Evolutionary conservation across 2,797 vertebrate species (phyloP).

Genomic region (Cheirogaleus major): DNA sequence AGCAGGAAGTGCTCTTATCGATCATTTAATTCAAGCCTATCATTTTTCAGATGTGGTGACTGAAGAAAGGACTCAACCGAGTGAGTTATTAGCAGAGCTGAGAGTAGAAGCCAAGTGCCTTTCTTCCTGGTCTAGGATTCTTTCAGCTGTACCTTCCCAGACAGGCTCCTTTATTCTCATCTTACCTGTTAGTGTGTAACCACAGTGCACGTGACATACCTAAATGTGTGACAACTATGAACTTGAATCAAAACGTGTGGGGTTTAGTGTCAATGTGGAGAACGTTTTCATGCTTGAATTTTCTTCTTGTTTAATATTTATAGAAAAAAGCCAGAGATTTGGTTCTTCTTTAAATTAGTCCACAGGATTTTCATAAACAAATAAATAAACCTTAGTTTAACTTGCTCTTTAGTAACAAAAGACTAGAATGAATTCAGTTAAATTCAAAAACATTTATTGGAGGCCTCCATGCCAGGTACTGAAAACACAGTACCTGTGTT

Average conservation of each 20-base stretch:
- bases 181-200: background rate
- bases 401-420: background rate
- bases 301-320: background rate
- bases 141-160: background rate
- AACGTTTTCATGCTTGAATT: constrained; percentile 13
- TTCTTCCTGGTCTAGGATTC: background rate
- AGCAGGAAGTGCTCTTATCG: background rate
- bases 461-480: background rate
- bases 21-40: background rate
- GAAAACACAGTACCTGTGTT: background rate
- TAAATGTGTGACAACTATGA: background rate
- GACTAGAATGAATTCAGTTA: background rate
- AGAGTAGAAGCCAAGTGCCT: background rate
- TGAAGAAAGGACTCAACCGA: background rate
- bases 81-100: background rate
- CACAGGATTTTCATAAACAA: background rate
- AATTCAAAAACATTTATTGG: background rate
- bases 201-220: background rate
- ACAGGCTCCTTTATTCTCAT: background rate
- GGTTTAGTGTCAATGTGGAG: background rate
- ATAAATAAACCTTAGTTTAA: background rate
- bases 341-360: background rate
- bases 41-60: background rate
- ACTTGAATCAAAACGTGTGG: background rate
- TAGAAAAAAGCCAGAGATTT: background rate